Evolutionary conservation across 2,888 invertebrate species (phyloP), one percentile per base, ranked within the genome.

Genomic region (Aleiodes testaceus): DNA sequence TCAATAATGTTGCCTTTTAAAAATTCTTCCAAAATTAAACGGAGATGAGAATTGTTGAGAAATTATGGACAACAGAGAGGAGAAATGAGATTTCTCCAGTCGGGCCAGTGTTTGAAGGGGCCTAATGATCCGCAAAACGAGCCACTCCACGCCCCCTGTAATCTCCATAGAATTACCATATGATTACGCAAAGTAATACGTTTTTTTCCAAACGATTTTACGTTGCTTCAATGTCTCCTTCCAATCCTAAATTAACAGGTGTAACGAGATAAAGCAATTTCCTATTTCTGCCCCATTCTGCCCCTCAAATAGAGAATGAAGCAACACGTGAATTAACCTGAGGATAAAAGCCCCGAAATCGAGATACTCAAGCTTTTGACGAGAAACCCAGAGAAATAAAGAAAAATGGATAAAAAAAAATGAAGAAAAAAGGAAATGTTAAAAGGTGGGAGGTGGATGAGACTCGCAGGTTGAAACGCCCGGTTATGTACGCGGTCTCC

Each of bases 141-240:
- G 82, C 80, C 79, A 78, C 82, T 81, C 81, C 79, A 80, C 83
- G 80, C 79, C 78, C 81, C 82, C 77, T 83, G 84, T 85, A 86
- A 86, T 86, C 83, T 86, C 84, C 86, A 85, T 86, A 85, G 80
- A 79, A 86, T 86, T 86, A 86, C 81, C 86, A 86, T 86, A 85
- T 84, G 83, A 85, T 86, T 86, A 86, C 82, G 78, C 36, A 36
- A 52, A 52, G 52, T 20, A 22, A 52, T 22, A 52, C 52, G 52
- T 52, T 52, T 52, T 52, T 52, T 52, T 52, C 22, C 0, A 20
- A 36, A 79, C 76, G 79, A 80, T 77, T 78, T 76, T 77, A 77
- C n/a, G 49, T 36, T 36, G 49, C 14, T 49, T 16, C 14, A 16
- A 3, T 36, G 5, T 36, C 11, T 7, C 9, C 16, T 47, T 16